These are phyloP conservation scores for Formica aserva DNA, from an alignment of 2,888 invertebrate genomes.

Conservation along the genomic window DNA sequence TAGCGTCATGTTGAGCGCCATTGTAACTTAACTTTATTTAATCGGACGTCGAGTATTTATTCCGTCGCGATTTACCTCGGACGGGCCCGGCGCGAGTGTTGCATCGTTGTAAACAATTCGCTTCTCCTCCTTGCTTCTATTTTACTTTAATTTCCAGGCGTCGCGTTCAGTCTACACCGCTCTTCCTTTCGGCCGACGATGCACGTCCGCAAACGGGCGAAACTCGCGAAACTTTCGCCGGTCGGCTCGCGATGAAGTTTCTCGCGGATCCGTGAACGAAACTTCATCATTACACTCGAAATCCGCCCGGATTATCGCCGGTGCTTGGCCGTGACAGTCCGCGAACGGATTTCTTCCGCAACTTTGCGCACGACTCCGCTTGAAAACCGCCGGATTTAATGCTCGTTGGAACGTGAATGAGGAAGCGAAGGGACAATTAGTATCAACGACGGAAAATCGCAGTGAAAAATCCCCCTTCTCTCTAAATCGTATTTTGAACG, in stretches of 20 bases:
- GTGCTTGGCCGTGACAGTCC: slow-evolving; percentile 53
- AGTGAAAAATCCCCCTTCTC: slow-evolving; percentile 10
- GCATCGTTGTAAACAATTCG: slow-evolving; percentile 44
- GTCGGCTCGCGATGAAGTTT: slow-evolving; percentile 28
- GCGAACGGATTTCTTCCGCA: slow-evolving; percentile 48
- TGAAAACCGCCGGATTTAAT: slow-evolving; percentile 44
- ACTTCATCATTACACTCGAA: slow-evolving; percentile 58
- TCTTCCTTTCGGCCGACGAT: slow-evolving; percentile 24
- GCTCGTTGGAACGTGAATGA: slow-evolving; percentile 29
- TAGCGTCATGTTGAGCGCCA: slow-evolving; percentile 6
- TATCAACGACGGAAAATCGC: slow-evolving; percentile 9
- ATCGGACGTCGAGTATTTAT: slow-evolving; percentile 43
- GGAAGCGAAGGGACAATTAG: slow-evolving; percentile 36
- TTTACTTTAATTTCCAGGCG: slow-evolving; percentile 44
- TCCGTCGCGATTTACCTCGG: slow-evolving; percentile 29
- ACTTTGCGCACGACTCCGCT: slow-evolving; percentile 19
- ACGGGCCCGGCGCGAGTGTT: slow-evolving; percentile 4
- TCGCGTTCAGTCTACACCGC: neutral
- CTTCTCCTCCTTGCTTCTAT: slow-evolving; percentile 6
- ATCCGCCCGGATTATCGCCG: slow-evolving; percentile 52
- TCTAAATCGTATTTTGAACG: neutral
- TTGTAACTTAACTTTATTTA: slow-evolving; percentile 37
- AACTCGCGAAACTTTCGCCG: slow-evolving; percentile 39
- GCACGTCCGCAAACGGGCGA: slow-evolving; percentile 30
- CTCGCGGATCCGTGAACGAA: slow-evolving; percentile 45